Evolutionary conservation across 2,113 vertebrate species (phyloP).

Genomic region (Philantomba maxwellii): DNA sequence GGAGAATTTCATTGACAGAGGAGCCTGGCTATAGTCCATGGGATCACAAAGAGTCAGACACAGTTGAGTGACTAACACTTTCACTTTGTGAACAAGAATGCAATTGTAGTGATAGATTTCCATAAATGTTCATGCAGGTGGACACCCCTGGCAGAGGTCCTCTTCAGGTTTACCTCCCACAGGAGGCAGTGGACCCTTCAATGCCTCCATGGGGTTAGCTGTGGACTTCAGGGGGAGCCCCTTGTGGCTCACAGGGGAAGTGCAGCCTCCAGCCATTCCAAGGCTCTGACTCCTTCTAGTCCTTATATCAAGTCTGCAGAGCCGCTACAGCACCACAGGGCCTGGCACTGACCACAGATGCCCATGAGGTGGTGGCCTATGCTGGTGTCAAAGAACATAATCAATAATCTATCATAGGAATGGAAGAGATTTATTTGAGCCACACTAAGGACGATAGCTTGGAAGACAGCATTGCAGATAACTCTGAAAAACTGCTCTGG

Average conservation of each 20-base stretch:
- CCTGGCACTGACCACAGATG: conserved; percentile 89
- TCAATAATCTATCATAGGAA: background rate
- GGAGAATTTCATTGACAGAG: background rate
- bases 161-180: conserved; percentile 92
- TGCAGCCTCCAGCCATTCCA: conserved; percentile 91
- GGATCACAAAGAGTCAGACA: background rate
- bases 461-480: background rate
- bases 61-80: background rate
- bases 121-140: conserved; percentile 94
- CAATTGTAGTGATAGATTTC: conserved; percentile 91
- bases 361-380: conserved; percentile 88
- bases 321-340: conserved; percentile 89
- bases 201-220: conserved; percentile 88
- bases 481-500: background rate
- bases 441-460: background rate
- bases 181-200: conserved; percentile 94
- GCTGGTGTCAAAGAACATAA: background rate
- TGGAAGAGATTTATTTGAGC: background rate
- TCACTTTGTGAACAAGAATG: conserved; percentile 88
- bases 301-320: conserved; percentile 90
- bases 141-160: conserved; percentile 91
- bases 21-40: background rate
- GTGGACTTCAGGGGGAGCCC: conserved; percentile 91
- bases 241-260: conserved; percentile 94
- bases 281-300: conserved; percentile 91